Base-by-base conservation (phyloP, 2,113 vertebrate species). In the Falcunculus frontatus region DNA sequence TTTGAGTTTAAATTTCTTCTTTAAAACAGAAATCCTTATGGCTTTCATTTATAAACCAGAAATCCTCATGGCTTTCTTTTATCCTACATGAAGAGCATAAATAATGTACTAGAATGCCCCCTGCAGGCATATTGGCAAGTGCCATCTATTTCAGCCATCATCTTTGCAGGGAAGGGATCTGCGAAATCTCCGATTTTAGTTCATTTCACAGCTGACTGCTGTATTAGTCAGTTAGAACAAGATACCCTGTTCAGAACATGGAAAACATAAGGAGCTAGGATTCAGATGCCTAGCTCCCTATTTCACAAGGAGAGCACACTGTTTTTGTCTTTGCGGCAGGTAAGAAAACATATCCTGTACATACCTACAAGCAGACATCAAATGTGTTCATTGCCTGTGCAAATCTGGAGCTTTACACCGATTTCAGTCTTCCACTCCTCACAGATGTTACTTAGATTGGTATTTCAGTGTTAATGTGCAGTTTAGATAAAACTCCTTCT, bases 91-190 rank as follows among this genome's bases (percentile, higher is more conserved):
- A 79, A 32, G 35, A 60, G 6, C 41, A 49, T 46, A 90, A 95
- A 69, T 56, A 73, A 91, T 19, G 78, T 75, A 85, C 87, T 85
- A 87, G 74, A 87, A 91, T 93, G 90, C 62, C 87, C 92, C 82
- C 92, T 89, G 85, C 74, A 95, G 94, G 84, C 91, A 49, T 44
- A 64, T 0, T 75, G 78, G 21, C 81, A 89, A 82, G 52, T 56
- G 33, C 57, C 41, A 42, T 56, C 11, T 93, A 46, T 76, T 89
- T 80, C 59, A 69, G 37, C 57, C 44, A 78, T 50, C 41, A 56
- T 44, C 30, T 84, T 83, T 52, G n/a, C n/a, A 57, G 57, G 29
- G 23, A 46, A 30, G 23, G 5, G 30, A 63, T 56, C 39, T 52
- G 35, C 84, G 60, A 63, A 82, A 67, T n/a, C 27, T 72, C 52